Evolutionary conservation across 2,113 vertebrate species (phyloP).

Genomic region (Planiliza haematocheilus): DNA sequence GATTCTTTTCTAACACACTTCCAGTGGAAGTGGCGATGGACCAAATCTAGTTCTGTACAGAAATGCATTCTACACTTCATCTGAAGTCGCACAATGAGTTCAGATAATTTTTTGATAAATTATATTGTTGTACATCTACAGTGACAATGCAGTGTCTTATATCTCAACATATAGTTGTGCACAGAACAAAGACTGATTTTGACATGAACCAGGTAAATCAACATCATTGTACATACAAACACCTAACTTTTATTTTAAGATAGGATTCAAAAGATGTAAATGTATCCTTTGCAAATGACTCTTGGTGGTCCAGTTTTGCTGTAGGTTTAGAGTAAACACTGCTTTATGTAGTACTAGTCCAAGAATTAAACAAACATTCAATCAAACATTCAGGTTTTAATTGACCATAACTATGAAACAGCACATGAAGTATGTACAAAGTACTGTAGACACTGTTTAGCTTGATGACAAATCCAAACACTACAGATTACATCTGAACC

Average conservation of each 20-base stretch:
- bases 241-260: not conserved
- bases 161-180: too few species aligned
- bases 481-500: not conserved
- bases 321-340: not conserved
- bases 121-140: too few species aligned
- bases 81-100: too few species aligned
- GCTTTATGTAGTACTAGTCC: too few species aligned
- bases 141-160: too few species aligned
- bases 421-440: not conserved
- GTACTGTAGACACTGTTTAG: not conserved
- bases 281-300: not conserved
- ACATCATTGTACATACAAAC: too few species aligned
- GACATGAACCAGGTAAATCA: too few species aligned
- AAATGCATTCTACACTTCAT: too few species aligned
- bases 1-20: not conserved
- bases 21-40: not conserved
- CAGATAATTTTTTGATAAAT: too few species aligned
- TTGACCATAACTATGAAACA: not conserved
- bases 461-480: not conserved
- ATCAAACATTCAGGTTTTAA: too few species aligned
- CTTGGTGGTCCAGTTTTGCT: not conserved
- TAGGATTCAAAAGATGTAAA: not conserved
- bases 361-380: too few species aligned
- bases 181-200: too few species aligned
- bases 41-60: not conserved